phyloP scores from a whole-genome alignment of 2,113 vertebrate species.

The Jacana jacana region DNA sequence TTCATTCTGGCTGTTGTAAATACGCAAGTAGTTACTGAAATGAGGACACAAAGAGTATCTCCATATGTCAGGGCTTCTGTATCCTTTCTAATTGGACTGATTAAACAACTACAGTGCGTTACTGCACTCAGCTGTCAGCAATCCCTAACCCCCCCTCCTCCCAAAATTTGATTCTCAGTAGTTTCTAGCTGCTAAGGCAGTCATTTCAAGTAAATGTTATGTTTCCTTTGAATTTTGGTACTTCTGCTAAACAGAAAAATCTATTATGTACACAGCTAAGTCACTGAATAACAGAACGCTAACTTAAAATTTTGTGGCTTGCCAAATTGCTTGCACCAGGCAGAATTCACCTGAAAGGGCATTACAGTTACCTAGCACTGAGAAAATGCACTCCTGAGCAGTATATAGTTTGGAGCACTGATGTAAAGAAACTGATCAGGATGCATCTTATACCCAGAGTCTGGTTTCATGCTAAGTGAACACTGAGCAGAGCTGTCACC shows the following conservation, averaged over 20 bases:
- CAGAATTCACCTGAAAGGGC: not conserved
- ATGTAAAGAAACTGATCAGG: not conserved
- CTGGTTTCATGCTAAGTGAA: not conserved
- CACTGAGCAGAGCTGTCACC: not conserved
- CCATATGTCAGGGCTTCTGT: not conserved
- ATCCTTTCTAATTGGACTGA: not conserved
- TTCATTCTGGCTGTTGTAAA: not conserved
- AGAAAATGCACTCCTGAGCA: not conserved
- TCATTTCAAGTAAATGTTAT: not conserved
- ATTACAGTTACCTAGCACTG: not conserved
- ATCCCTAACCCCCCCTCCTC: not conserved
- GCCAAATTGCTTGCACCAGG: not conserved
- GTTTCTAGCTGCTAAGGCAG: not conserved
- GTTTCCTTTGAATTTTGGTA: not conserved
- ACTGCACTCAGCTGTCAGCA: not conserved
- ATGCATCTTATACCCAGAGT: not conserved
- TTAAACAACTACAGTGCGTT: not conserved
- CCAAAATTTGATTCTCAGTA: not conserved
- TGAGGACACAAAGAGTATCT: not conserved
- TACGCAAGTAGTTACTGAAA: not conserved
- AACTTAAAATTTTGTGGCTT: not conserved
- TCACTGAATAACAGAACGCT: not conserved
- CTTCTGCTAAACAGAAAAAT: not conserved
- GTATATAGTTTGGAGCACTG: not conserved
- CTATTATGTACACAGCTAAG: not conserved